phyloP scores from a whole-genome alignment of 1,140 invertebrate species.

The Bacillus rossius region DNA sequence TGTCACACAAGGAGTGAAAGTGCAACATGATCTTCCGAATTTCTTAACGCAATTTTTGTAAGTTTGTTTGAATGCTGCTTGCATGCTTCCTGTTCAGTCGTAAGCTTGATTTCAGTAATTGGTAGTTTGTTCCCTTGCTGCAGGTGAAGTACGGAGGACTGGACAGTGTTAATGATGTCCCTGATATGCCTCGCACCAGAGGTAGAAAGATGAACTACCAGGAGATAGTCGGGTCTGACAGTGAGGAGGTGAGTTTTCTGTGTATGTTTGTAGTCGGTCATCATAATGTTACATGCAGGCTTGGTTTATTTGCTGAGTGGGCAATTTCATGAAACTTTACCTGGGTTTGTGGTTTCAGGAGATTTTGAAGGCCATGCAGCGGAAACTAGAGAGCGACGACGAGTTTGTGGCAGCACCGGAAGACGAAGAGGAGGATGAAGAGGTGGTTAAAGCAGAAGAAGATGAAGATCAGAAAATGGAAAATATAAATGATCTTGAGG shows the following conservation, averaged over 20 bases:
- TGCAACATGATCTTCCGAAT: no score
- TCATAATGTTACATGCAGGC: no score
- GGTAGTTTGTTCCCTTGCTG: not conserved
- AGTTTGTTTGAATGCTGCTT: no score
- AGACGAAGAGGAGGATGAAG: constrained; percentile 13
- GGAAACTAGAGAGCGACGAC: constrained; percentile 46
- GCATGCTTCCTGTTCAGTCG: no score
- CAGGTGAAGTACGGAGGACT: constrained; percentile 51
- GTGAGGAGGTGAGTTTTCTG: constrained; percentile 51
- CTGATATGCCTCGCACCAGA: constrained; percentile 50
- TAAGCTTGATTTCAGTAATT: no score
- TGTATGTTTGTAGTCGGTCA: not conserved
- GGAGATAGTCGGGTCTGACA: constrained; percentile 57
- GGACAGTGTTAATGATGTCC: constrained; percentile 46
- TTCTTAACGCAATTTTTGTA: no score
- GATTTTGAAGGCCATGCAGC: constrained; percentile 29
- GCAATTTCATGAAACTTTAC: no score
- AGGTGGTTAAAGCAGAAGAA: constrained; percentile 8
- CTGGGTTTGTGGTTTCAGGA: constrained; percentile 30
- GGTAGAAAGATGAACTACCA: constrained; percentile 67
- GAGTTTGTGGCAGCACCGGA: constrained; percentile 44
- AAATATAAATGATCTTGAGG: constrained; percentile 24
- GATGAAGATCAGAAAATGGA: constrained; percentile 19
- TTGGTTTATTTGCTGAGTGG: no score
- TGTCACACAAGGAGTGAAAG: no score